Evolutionary conservation across 2,888 invertebrate species (phyloP), one percentile per base, ranked within the genome.

Genomic region (Archips crataeganus): DNA sequence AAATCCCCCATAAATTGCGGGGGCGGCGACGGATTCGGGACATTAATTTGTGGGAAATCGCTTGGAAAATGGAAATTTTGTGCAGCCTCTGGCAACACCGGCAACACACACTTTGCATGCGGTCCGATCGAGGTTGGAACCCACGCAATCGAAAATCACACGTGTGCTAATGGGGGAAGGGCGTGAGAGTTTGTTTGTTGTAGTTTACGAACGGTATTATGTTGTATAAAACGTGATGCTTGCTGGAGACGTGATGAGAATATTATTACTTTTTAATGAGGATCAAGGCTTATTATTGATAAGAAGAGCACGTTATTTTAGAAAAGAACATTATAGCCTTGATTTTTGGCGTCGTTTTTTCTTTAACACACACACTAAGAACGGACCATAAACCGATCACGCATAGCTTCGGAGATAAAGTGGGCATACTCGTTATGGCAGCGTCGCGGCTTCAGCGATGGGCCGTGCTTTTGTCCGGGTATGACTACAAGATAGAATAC

Each of bases 11-110:
- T 91, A 93, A 93, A 93, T 91, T 90, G 90, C 86, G 84, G 82
- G 87, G 87, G 89, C 88, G 91, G 82, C 89, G 90, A 92, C 90
- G 90, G 88, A 90, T 93, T 90, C 83, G 85, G 84, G 82, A 89
- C 91, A 93, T 94, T 94, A 93, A 94, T 94, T 94, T 94, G 93
- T 85, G 90, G 91, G 87, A 93, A 94, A 93, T 94, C 92, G 92
- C 82, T 90, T 85, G 91, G 94, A 94, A 94, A 94, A 93, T 94
- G 91, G 93, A 93, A 94, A 94, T 92, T 94, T 93, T 93, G 92
- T 93, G 93, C 94, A 92, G 89, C 91, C 91, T 84, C 88, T 84
- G 87, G 90, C 89, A 86, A 85, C 87, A 83, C 88, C 83, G 87
- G 89, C 89, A 85, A 84, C 87, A 83, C 83, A 78, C 79, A 77